Percentiles rank a stretch among this genome's conserved stretches.
phyloP scores from a whole-genome alignment of 2,888 invertebrate species.

The Metacarcinus magister region DNA sequence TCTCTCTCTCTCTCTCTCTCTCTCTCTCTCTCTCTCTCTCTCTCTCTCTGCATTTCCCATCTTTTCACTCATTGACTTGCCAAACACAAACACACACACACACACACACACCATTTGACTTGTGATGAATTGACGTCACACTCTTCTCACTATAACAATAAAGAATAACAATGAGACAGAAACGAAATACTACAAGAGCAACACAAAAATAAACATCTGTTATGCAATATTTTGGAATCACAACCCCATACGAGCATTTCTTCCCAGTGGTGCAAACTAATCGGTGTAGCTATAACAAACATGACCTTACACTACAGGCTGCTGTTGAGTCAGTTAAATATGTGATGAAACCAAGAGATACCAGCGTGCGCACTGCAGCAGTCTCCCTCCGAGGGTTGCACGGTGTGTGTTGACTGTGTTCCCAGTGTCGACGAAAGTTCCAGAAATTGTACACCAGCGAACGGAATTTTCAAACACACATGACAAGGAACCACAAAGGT shows the following conservation, averaged over 20 bases:
- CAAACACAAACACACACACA: not conserved
- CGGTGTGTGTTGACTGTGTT: not conserved
- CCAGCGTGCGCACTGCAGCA: not conserved
- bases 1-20: not conserved
- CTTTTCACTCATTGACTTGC: not conserved
- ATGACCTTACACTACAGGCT: not conserved
- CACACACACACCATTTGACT: not conserved
- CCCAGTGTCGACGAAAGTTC: not conserved
- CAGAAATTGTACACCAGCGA: not conserved
- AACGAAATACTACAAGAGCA: not conserved
- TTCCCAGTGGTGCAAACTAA: not conserved
- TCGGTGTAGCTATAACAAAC: not conserved
- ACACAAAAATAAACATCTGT: not conserved
- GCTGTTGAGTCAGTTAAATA: too few relatives aligned
- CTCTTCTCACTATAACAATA: not conserved
- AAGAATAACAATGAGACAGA: not conserved
- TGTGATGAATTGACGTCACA: not conserved
- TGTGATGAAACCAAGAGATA: not conserved
- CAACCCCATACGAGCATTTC: not conserved
- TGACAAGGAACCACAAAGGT: too few relatives aligned
- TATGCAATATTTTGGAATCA: not conserved
- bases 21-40: slow-evolving; percentile 19
- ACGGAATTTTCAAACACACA: too few relatives aligned
- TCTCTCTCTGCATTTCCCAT: not conserved
- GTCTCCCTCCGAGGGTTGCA: not conserved